Evolutionary conservation across 2,113 vertebrate genomes (phyloP), one percentile per base, ranked within the genome.

Genomic region (Lagopus leucura): DNA sequence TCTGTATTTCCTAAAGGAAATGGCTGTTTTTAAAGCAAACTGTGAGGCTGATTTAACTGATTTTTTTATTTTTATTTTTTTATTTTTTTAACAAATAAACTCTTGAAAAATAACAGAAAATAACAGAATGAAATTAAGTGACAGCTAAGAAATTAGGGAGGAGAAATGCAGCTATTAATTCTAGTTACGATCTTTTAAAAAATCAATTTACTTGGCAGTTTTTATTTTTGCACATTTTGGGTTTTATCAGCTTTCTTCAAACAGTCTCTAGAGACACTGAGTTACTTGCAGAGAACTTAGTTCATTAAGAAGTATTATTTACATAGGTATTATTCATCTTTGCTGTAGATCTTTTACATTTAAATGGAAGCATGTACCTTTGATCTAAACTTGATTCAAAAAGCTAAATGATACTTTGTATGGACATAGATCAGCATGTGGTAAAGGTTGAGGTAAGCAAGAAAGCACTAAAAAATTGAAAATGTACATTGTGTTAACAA

Each of bases 281-380:
- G 47, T 64, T 83, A 65, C 58, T 86, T 86, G 57, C 78, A 84
- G n/a, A 84, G 20, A 73, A 52, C 50, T 70, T 45, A 43, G 22
- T 85, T 90, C 42, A 82, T 91, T 86, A 92, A 70, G 42, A 45
- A 92, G n/a, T 34, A 82, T 63, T 90, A 69, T 88, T 85, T 90
- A 88, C 82, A 77, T 70, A 61, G 52, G 65, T 81, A 88, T 95
- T 86, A 75, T 83, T 89, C 63, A 77, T 50, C 42, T 92, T 86
- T 89, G 42, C 32, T 32, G 43, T 47, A 70, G 63, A 81, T 87
- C 28, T 86, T 83, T 91, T 89, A 87, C 60, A 81, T 91, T 86
- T 86, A 72, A 65, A 63, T 86, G 16, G 17, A 92, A 80, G 36
- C 21, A 69, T 28, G 11, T 30, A 81, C 60, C 78, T 92, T 86